Conservation (phyloP, 2,888 invertebrate species). For the Exephanes ischioxanthus region DNA sequence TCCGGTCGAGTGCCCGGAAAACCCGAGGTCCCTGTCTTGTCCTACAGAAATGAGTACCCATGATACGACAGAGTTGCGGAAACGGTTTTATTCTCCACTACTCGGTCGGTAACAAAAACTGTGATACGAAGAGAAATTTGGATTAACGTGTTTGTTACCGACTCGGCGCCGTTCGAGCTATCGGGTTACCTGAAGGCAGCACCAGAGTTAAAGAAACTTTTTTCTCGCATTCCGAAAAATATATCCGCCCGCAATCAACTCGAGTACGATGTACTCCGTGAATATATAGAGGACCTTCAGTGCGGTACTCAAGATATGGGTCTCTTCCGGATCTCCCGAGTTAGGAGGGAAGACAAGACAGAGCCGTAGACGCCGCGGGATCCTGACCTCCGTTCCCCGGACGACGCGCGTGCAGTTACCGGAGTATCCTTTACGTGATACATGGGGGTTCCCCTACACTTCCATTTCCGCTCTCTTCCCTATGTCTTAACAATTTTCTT, state of each 20-base stretch:
- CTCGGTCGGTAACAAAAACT: no score
- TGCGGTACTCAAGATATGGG: neutral
- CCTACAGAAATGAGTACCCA: no score
- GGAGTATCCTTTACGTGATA: slow-evolving; percentile 4
- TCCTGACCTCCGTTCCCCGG: neutral
- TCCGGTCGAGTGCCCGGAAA: no score
- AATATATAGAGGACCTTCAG: neutral
- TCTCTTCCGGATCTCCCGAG: neutral
- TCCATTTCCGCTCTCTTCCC: slow-evolving; percentile 21
- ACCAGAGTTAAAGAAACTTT: no score
- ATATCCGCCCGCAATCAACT: neutral
- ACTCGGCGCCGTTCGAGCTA: no score
- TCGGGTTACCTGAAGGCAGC: no score
- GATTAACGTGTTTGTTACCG: no score
- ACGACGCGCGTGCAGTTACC: slow-evolving; percentile 15
- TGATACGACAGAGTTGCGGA: no score
- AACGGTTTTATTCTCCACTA: no score
- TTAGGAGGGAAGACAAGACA: slow-evolving; percentile 1
- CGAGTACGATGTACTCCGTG: neutral
- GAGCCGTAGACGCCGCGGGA: neutral
- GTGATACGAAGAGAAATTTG: no score
- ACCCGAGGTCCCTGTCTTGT: no score
- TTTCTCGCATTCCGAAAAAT: neutral
- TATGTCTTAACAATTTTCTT: slow-evolving; percentile 51
- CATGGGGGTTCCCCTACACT: slow-evolving; percentile 21